These are phyloP conservation scores for Scomber scombrus DNA, from an alignment of 2,113 vertebrate genomes.

Conservation along the genomic window DNA sequence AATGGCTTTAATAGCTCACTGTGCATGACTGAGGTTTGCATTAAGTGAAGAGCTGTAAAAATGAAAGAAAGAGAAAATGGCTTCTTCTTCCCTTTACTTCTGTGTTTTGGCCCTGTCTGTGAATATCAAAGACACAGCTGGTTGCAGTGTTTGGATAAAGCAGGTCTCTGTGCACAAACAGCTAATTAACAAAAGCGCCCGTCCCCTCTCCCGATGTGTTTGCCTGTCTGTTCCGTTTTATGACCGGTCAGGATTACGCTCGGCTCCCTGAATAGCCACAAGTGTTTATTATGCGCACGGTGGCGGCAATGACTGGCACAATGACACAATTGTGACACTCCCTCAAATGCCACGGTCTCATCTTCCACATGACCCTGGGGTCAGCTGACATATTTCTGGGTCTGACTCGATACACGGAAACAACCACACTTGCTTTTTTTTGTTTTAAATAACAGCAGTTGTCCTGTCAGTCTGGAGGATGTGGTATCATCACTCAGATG, in stretches of 20 bases:
- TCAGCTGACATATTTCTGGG: slow-evolving; percentile 79
- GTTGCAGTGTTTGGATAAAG: slow-evolving; percentile 92
- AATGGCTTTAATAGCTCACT: slow-evolving; percentile 67
- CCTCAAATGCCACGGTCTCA: slow-evolving; percentile 66
- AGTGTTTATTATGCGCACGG: slow-evolving; percentile 80
- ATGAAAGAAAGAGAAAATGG: slow-evolving; percentile 69
- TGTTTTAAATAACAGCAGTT: slow-evolving; percentile 30
- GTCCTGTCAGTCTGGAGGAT: slow-evolving; percentile 55
- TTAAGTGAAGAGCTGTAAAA: slow-evolving; percentile 62
- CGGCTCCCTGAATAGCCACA: slow-evolving; percentile 75
- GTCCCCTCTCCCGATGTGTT: slow-evolving; percentile 77
- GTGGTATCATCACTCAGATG: slow-evolving; percentile 63
- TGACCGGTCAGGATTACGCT: slow-evolving; percentile 75
- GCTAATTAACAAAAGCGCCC: slow-evolving; percentile 91
- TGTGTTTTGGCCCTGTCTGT: slow-evolving; percentile 77
- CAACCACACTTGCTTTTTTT: slow-evolving; percentile 37
- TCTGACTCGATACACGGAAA: slow-evolving; percentile 64
- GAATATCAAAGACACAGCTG: slow-evolving; percentile 94
- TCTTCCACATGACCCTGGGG: slow-evolving; percentile 67
- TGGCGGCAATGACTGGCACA: slow-evolving; percentile 69
- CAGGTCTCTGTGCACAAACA: slow-evolving; percentile 88
- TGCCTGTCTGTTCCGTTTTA: slow-evolving; percentile 85
- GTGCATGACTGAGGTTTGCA: slow-evolving; percentile 72
- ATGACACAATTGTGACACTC: slow-evolving; percentile 77
- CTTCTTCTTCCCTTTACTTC: slow-evolving; percentile 64